These are phyloP conservation scores for Sarcophaga carnaria DNA, from an alignment of 2,888 invertebrate species.

Conservation along the genomic window DNA sequence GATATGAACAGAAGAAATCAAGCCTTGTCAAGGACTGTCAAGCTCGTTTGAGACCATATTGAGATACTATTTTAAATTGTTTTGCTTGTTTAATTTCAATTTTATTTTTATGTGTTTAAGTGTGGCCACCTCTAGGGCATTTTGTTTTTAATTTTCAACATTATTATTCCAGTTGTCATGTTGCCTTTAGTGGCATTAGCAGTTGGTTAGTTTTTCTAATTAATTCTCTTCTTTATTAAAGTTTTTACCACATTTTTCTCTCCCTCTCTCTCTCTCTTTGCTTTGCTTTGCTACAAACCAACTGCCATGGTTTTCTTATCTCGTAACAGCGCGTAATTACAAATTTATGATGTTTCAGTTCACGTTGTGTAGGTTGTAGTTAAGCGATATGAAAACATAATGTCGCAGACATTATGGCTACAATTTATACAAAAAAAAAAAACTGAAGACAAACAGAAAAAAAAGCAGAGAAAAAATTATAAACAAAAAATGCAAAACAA, in stretches of 20 bases:
- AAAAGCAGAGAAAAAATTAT: neutral
- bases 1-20: no score
- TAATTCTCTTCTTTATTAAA: neutral
- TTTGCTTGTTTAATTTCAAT: no score
- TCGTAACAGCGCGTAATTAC: neutral
- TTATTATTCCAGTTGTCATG: neutral
- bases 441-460: neutral
- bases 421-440: conserved; percentile 10
- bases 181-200: conserved; percentile 2
- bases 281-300: neutral
- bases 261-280: no score
- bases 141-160: neutral
- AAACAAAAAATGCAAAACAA: conserved; percentile 2
- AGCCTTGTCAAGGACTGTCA: no score
- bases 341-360: neutral
- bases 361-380: neutral
- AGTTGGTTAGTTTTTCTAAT: neutral
- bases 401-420: conserved; percentile 1
- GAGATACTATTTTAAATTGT: no score
- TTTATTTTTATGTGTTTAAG: no score
- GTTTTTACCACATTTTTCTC: neutral
- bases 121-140: no score
- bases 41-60: no score
- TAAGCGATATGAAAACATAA: conserved; percentile 1
- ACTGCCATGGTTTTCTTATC: neutral